Percentiles rank a stretch among this genome's conserved stretches.
These are phyloP conservation scores for Taeniopygia guttata DNA, from an alignment of 2,797 vertebrate genomes.

Conservation along the genomic window DNA sequence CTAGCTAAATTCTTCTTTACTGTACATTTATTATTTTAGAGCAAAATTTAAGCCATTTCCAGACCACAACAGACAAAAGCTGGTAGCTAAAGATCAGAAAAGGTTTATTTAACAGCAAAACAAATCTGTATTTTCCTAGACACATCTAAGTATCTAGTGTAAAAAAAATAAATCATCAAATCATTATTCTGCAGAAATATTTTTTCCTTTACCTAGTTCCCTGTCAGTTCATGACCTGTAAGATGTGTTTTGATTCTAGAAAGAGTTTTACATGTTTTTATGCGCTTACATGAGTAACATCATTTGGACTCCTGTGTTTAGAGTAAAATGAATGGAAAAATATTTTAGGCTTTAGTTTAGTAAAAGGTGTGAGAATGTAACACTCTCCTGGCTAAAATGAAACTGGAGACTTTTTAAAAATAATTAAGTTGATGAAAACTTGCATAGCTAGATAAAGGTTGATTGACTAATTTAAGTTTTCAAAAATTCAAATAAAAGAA, in stretches of 20 bases:
- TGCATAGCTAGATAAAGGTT: not conserved
- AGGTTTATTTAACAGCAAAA: not conserved
- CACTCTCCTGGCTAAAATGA: not conserved
- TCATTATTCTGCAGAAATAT: not conserved
- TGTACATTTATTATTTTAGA: not conserved
- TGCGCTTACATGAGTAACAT: not conserved
- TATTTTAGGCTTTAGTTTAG: not conserved
- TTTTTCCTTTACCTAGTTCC: not conserved
- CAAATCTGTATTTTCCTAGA: not conserved
- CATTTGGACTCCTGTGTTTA: not conserved
- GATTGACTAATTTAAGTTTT: not conserved
- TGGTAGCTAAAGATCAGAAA: not conserved
- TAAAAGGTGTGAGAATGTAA: not conserved
- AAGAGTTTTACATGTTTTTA: not conserved
- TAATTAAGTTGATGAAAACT: not conserved
- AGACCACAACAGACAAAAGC: not conserved
- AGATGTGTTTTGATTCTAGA: not conserved
- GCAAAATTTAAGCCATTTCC: not conserved
- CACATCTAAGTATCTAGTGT: not conserved
- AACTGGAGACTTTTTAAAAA: not conserved
- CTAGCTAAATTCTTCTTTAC: not conserved
- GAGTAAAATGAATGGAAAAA: not conserved
- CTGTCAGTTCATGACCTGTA: not conserved
- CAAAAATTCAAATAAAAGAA: not conserved
- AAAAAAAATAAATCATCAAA: not conserved